A percentile compares a stretch with the other conserved stretches of the same genome.
These are phyloP conservation scores for Lagodon rhomboides DNA, from an alignment of 2,797 vertebrate species.

Conservation along the genomic window DNA sequence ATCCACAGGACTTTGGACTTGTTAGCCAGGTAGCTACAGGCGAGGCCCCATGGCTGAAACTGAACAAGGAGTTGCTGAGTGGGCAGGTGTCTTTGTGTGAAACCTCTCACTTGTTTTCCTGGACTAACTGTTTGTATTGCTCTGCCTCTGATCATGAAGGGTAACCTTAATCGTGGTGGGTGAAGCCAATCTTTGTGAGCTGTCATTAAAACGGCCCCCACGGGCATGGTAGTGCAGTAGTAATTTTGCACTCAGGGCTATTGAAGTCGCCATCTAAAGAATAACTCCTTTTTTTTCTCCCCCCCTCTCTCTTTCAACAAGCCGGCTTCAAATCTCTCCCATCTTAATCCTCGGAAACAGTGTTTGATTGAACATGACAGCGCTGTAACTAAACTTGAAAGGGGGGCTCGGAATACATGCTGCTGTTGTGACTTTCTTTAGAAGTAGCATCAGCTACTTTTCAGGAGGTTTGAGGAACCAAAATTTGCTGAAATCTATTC, in stretches of 20 bases:
- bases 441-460: constrained; percentile 75
- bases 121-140: constrained; percentile 84
- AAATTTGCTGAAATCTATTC: constrained; percentile 62
- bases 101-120: constrained; percentile 77
- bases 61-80: constrained; percentile 80
- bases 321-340: constrained; percentile 74
- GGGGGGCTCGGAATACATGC: constrained; percentile 68
- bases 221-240: constrained; percentile 70
- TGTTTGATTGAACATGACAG: constrained; percentile 82
- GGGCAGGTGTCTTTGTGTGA: constrained; percentile 84
- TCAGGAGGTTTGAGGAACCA: constrained; percentile 62
- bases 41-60: constrained; percentile 73
- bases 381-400: constrained; percentile 82
- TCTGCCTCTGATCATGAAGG: constrained; percentile 83
- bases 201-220: constrained; percentile 87
- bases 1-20: constrained; percentile 80
- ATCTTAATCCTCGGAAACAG: constrained; percentile 68
- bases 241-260: constrained; percentile 83
- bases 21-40: constrained; percentile 78
- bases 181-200: constrained; percentile 82
- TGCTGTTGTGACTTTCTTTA: constrained; percentile 76
- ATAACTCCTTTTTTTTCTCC: constrained; percentile 56
- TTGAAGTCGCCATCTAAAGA: constrained; percentile 82
- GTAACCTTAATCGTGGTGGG: constrained; percentile 83
- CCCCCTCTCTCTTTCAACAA: constrained; percentile 57